phyloP scores from a whole-genome alignment of 1,140 invertebrate genomes.

The Pomacea maculata region DNA sequence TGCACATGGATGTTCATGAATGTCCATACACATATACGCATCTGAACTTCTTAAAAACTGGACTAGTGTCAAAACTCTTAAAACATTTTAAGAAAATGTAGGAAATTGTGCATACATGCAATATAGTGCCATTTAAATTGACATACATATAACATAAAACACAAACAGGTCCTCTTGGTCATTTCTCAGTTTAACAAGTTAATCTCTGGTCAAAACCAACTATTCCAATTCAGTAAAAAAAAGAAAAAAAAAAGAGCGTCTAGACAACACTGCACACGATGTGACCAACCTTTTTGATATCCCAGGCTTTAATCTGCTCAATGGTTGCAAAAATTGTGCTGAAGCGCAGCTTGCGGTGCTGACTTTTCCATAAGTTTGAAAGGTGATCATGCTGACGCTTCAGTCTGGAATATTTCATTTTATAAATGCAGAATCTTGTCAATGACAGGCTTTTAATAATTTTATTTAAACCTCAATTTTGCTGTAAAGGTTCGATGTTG shows the following conservation, averaged over 20 bases:
- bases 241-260: neutral
- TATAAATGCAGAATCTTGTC: too few species aligned
- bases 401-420: constrained; percentile 65
- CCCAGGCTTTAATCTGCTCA: constrained; percentile 95
- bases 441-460: too few species aligned
- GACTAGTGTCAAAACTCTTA: too few species aligned
- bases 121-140: too few species aligned
- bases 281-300: constrained; percentile 78
- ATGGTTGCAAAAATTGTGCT: constrained; percentile 99
- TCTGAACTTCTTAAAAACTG: too few species aligned
- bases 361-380: constrained; percentile 93
- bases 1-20: too few species aligned
- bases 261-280: neutral
- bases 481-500: too few species aligned
- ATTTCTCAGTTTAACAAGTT: neutral
- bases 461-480: too few species aligned
- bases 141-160: neutral
- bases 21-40: too few species aligned
- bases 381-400: constrained; percentile 88
- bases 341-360: constrained; percentile 90
- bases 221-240: neutral
- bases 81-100: too few species aligned
- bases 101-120: too few species aligned
- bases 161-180: neutral
- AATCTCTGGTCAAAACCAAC: neutral